phyloP scores from a whole-genome alignment of 2,113 vertebrate species.

The Kryptolebias marmoratus region DNA sequence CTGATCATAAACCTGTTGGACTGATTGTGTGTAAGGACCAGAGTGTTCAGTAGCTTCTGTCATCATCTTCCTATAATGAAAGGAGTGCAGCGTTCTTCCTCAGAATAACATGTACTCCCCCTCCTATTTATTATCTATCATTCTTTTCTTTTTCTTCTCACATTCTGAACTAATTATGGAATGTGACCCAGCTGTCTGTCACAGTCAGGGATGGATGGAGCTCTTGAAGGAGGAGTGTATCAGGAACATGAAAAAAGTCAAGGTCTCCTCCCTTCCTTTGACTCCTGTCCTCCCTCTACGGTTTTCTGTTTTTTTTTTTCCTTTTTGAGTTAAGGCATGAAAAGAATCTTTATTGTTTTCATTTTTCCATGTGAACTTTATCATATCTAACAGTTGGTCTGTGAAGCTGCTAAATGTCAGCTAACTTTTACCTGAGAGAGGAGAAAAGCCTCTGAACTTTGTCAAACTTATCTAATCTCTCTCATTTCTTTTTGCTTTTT shows the following conservation, averaged over 20 bases:
- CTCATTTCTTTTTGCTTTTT: too few species aligned
- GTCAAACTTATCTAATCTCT: neutral
- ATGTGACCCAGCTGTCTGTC: conserved; percentile 31
- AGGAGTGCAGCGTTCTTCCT: neutral
- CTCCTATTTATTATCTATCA: conserved; percentile 6
- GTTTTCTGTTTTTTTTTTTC: neutral
- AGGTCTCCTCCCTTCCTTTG: conserved; percentile 56
- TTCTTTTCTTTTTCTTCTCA: conserved; percentile 15
- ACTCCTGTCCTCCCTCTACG: conserved; percentile 20
- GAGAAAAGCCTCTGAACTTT: neutral
- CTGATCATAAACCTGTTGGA: too few species aligned
- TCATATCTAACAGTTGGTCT: too few species aligned
- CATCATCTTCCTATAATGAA: too few species aligned
- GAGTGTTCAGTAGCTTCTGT: neutral
- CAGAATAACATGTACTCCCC: neutral
- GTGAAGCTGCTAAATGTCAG: conserved; percentile 3
- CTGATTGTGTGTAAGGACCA: too few species aligned
- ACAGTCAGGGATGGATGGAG: conserved; percentile 4
- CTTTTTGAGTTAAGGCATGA: neutral
- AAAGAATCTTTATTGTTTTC: neutral
- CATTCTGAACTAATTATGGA: conserved; percentile 23
- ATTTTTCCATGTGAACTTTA: too few species aligned
- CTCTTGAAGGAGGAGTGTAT: conserved; percentile 17
- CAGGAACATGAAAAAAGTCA: conserved; percentile 28
- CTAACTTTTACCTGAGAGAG: conserved; percentile 1